phyloP scores from a whole-genome alignment of 2,113 vertebrate genomes.

The Thunnus thynnus region DNA sequence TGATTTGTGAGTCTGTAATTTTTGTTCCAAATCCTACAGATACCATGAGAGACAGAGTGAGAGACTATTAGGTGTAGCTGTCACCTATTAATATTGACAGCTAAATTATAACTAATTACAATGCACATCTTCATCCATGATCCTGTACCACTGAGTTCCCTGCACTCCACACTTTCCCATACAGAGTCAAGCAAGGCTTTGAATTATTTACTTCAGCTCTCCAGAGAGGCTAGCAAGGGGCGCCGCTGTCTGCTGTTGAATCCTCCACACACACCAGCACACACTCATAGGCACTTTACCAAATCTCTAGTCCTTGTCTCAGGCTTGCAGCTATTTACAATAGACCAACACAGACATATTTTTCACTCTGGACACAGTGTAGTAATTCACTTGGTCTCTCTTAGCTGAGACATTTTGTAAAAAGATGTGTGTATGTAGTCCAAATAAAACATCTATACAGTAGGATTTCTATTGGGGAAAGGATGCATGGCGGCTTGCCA shows the following conservation, averaged over 20 bases:
- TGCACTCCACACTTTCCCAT: slow-evolving; percentile 23
- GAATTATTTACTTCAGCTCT: slow-evolving; percentile 66
- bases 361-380: slow-evolving; percentile 20
- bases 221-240: slow-evolving; percentile 34
- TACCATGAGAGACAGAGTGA: neutral
- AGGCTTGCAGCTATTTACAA: neutral
- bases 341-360: slow-evolving; percentile 3
- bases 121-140: slow-evolving; percentile 28
- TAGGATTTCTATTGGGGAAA: neutral
- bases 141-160: slow-evolving; percentile 26
- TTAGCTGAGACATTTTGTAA: slow-evolving; percentile 3
- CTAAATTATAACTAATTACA: slow-evolving; percentile 26
- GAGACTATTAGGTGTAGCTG: neutral
- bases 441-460: slow-evolving; percentile 2
- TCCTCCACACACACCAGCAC: slow-evolving; percentile 37
- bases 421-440: neutral
- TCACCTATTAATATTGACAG: slow-evolving; percentile 28
- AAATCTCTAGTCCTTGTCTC: slow-evolving; percentile 8
- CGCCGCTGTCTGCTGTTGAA: slow-evolving; percentile 30
- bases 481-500: neutral
- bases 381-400: slow-evolving; percentile 10
- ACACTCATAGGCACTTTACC: slow-evolving; percentile 23
- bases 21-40: neutral
- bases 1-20: neutral
- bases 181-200: slow-evolving; percentile 48